Evolutionary conservation across 2,113 vertebrate genomes (phyloP).

Genomic region (Eulemur macaco): DNA sequence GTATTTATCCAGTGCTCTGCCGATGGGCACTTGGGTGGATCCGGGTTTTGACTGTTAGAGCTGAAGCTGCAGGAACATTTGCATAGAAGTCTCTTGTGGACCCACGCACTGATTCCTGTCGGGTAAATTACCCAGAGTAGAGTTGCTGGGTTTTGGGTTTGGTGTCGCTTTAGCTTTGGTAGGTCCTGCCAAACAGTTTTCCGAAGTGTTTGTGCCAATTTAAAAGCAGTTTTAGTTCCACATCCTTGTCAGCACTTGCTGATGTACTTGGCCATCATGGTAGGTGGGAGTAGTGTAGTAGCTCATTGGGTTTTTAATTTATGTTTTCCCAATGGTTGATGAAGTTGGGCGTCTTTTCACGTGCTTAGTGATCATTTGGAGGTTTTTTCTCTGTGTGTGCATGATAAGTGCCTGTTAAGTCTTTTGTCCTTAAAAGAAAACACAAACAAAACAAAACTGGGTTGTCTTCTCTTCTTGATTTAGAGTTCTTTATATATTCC

Average conservation of each 20-base stretch:
- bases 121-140: neutral
- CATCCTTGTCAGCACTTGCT: neutral
- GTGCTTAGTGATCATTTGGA: neutral
- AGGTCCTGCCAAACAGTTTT: neutral
- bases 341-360: neutral
- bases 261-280: neutral
- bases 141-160: neutral
- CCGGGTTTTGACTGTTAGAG: neutral
- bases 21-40: neutral
- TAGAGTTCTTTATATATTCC: neutral
- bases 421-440: neutral
- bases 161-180: neutral
- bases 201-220: neutral
- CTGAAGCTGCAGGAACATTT: fast-evolving
- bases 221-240: neutral
- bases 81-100: neutral
- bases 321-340: neutral
- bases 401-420: neutral
- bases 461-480: neutral
- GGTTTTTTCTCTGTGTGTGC: neutral
- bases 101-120: too few relatives aligned
- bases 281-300: fast-evolving
- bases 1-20: neutral
- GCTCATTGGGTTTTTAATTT: neutral
- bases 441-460: neutral